Evolutionary conservation across 2,113 vertebrate genomes (phyloP).

Genomic region (Epinephelus lanceolatus): DNA sequence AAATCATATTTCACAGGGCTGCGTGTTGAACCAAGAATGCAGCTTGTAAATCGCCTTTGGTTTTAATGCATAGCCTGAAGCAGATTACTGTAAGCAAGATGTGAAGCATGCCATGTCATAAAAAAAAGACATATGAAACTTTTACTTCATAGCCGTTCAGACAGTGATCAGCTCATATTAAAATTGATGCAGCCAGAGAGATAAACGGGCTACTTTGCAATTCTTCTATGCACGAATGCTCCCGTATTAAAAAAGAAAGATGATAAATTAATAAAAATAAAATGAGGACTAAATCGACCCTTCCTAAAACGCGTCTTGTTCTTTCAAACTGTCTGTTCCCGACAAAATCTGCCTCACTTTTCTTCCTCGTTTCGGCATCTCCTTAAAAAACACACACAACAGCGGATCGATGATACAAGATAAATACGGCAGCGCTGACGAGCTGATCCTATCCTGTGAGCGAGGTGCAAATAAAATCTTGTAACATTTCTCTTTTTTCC

Average conservation of each 20-base stretch:
- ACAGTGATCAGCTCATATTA: not conserved
- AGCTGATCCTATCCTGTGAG: slow-evolving; percentile 45
- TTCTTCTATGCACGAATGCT: not conserved
- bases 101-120: not conserved
- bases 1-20: slow-evolving; percentile 4
- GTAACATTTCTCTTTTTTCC: slow-evolving; percentile 41
- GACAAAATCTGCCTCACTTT: slow-evolving; percentile 66
- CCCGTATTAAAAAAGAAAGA: not conserved
- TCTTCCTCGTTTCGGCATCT: slow-evolving; percentile 58
- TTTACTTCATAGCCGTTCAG: slow-evolving; percentile 33
- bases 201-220: slow-evolving; percentile 17
- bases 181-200: not conserved
- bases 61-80: slow-evolving; percentile 37
- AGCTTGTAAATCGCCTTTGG: slow-evolving; percentile 46
- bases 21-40: slow-evolving; percentile 12
- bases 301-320: slow-evolving; percentile 43
- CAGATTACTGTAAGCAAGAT: slow-evolving; percentile 9
- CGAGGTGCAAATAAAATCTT: slow-evolving; percentile 19
- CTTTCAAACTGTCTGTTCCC: slow-evolving; percentile 47
- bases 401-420: slow-evolving; percentile 17
- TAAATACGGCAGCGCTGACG: slow-evolving; percentile 13
- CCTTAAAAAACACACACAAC: slow-evolving; percentile 4
- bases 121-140: slow-evolving; percentile 44
- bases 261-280: not conserved
- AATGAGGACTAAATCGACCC: slow-evolving; percentile 14